Evolutionary conservation across 2,797 vertebrate species (phyloP).

Genomic region (Atherinosoma microstoma): DNA sequence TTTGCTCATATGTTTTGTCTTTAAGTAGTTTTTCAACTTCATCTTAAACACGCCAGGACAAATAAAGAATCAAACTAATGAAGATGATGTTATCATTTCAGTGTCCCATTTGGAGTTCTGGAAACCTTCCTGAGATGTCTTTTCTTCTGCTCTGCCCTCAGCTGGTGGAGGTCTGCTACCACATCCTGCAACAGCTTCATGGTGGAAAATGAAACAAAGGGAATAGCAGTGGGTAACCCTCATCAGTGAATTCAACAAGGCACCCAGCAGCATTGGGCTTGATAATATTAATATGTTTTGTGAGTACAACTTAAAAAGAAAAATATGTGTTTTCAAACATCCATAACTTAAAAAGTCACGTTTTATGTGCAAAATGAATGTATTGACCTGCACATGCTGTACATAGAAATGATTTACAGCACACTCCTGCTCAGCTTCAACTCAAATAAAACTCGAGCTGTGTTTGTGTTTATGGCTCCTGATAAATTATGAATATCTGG

Average conservation of each 20-base stretch:
- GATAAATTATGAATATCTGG: constrained; percentile 5
- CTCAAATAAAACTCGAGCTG: background rate
- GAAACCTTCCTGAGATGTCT: constrained; percentile 2
- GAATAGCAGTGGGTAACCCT: background rate
- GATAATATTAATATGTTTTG: background rate
- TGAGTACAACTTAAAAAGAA: too few species aligned
- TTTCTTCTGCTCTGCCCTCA: constrained; percentile 55
- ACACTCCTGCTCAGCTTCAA: background rate
- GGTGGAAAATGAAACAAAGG: background rate
- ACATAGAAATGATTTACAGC: background rate
- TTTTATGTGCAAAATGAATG: background rate
- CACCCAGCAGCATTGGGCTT: background rate
- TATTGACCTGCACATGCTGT: background rate
- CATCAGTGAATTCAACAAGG: background rate
- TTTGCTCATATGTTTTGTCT: background rate
- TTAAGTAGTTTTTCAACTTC: background rate
- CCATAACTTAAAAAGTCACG: background rate
- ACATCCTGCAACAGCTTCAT: background rate
- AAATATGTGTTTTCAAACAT: background rate
- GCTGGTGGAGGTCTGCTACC: constrained; percentile 41
- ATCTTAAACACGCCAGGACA: background rate
- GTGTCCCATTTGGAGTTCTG: background rate
- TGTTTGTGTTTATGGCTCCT: background rate
- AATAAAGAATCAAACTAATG: background rate
- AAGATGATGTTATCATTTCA: background rate